These are phyloP conservation scores for Drosophila pullipes DNA, from an alignment of 2,888 invertebrate genomes.

Conservation along the genomic window DNA sequence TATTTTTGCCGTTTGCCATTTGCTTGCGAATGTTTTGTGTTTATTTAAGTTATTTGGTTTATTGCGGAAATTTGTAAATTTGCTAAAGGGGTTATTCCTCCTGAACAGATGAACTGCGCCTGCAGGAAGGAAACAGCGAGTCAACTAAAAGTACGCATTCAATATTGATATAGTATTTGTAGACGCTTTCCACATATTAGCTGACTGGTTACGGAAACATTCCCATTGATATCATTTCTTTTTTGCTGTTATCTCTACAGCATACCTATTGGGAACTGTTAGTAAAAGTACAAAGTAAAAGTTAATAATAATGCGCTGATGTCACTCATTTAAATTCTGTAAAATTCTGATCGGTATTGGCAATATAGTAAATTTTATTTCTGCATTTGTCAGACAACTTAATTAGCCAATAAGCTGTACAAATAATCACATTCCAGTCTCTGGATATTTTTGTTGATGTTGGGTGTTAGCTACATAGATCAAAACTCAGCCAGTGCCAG, in stretches of 20 bases:
- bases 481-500: slow-evolving; percentile 41
- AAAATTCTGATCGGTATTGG: neutral
- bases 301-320: neutral
- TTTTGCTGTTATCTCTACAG: neutral
- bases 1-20: slow-evolving; percentile 46
- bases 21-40: slow-evolving; percentile 62
- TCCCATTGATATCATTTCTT: slow-evolving; percentile 5
- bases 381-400: slow-evolving; percentile 23
- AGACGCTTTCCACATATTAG: neutral
- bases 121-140: neutral
- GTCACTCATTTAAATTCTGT: neutral
- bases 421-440: slow-evolving; percentile 52
- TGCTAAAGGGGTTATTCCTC: slow-evolving; percentile 62
- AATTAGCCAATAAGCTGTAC: slow-evolving; percentile 53
- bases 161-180: slow-evolving; percentile 49
- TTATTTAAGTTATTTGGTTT: slow-evolving; percentile 76
- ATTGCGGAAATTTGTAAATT: slow-evolving; percentile 80
- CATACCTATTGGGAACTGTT: too few species aligned
- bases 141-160: slow-evolving; percentile 10
- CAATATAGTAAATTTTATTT: slow-evolving; percentile 2
- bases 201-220: neutral
- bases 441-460: slow-evolving; percentile 5
- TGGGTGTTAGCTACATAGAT: slow-evolving; percentile 38
- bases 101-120: slow-evolving; percentile 14
- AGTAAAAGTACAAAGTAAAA: too few species aligned